Percentiles rank a stretch among this genome's conserved stretches.
Evolutionary conservation across 2,113 vertebrate genomes (phyloP).

Genomic region (Zootoca vivipara): DNA sequence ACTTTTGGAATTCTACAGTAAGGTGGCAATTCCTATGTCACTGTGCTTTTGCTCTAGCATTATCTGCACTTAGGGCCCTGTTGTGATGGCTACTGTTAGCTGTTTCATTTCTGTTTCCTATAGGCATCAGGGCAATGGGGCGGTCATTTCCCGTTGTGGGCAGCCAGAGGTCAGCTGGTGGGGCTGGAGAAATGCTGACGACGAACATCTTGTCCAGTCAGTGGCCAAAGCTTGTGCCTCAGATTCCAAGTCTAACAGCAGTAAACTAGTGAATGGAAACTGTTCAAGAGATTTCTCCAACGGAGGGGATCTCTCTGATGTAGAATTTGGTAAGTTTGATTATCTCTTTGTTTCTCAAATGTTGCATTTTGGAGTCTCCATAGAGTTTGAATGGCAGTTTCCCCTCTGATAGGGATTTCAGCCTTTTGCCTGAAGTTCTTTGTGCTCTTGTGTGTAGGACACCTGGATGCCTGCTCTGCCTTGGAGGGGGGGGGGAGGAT

Average conservation of each 20-base stretch:
- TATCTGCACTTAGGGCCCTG: accelerated
- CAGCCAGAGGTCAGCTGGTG: conserved; percentile 99
- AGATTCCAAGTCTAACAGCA: conserved; percentile 78
- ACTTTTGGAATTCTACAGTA: not conserved
- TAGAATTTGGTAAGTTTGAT: conserved; percentile 87
- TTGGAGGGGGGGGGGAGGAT: no score
- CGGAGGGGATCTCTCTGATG: conserved; percentile 87
- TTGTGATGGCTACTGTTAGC: not conserved
- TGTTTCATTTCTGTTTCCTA: not conserved
- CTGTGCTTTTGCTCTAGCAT: not conserved
- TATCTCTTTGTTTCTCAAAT: accelerated
- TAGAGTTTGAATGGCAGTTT: not conserved
- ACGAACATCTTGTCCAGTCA: conserved; percentile 94
- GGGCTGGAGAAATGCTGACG: conserved; percentile 97
- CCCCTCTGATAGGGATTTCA: not conserved
- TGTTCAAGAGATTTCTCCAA: conserved; percentile 80
- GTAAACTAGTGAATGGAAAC: conserved; percentile 78
- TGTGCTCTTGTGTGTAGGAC: not conserved
- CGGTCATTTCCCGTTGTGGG: conserved; percentile 95
- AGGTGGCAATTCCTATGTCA: accelerated
- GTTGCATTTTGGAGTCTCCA: not conserved
- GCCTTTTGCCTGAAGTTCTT: not conserved
- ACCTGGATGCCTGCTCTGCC: no score
- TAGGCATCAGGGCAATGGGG: conserved; percentile 94
- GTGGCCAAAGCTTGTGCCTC: conserved; percentile 94